Base-by-base conservation (phyloP, 2,797 vertebrate genomes). In the Crenuchus spilurus region DNA sequence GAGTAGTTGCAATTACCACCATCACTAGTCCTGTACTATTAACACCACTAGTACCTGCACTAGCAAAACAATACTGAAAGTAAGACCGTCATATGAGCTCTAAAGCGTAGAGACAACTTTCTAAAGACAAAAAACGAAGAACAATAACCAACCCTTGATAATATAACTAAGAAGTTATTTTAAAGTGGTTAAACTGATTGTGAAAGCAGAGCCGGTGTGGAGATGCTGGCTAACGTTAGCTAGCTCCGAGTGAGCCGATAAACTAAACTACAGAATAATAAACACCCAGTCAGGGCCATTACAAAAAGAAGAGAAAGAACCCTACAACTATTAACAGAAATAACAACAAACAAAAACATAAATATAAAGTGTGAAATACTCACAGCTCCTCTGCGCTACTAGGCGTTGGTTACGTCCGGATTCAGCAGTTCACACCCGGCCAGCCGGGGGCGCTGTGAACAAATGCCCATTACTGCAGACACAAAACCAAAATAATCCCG, bases 331-430 rank as follows among this genome's bases (percentile, higher is more conserved):
- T 4, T 6, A 20, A 14, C 14, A 24, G 22, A 28, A n/a, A 6
- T 2, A 24, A 24, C 10, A 1, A 1, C 44, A n/a, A 31, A 24
- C 61, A 61, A 0, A 0, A 3, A 11, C 1, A 10, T 8, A 46
- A 63, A 48, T 2, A 64, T 2, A 16, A 3, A 49, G 6, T 18
- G 7, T 16, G 2, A 46, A 71, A 18, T 1, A 84, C 92, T 93
- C 80, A 93, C 92, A 87, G 89, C 90, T 91, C 87, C 76, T 89
- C 57, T 89, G 88, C 83, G 87, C 82, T 72, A 86, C 89, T 92
- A 93, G 92, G 92, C 92, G 92, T 94, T 94, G 92, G 92, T 94
- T 93, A 89, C 92, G 92, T 94, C 92, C 92, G 92, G 92, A 92
- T 93, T 91, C 88, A 83, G 81, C 80, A 83, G 82, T 84, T 75